Evolutionary conservation across 2,797 vertebrate species (phyloP).

Genomic region (Alca torda): DNA sequence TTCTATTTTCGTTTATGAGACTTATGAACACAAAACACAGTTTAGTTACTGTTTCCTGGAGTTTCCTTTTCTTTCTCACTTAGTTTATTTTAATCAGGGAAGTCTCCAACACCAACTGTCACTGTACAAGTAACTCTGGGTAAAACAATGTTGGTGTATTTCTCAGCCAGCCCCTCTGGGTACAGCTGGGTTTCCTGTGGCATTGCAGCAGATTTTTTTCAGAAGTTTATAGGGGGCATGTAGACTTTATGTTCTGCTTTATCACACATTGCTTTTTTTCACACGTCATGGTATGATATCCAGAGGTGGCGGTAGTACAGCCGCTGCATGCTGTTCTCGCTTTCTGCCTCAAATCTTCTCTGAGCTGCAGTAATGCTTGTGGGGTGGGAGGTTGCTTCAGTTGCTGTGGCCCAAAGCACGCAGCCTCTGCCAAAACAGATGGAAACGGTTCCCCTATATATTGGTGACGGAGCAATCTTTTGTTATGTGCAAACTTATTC

Average conservation of each 20-base stretch:
- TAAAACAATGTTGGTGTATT: conserved; percentile 7
- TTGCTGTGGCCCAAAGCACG: neutral
- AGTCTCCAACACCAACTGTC: neutral
- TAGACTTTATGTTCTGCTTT: neutral
- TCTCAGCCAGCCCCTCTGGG: neutral
- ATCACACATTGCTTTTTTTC: neutral
- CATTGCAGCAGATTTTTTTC: neutral
- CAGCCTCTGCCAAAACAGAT: neutral
- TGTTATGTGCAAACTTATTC: neutral
- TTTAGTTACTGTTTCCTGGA: conserved; percentile 11
- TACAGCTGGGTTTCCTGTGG: conserved; percentile 18
- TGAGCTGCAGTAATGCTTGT: neutral
- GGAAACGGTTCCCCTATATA: neutral
- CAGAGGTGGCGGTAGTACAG: neutral
- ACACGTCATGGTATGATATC: fast-evolving
- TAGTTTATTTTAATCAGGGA: conserved; percentile 41
- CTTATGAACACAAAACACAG: neutral
- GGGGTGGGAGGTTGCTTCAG: neutral
- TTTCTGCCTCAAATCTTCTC: neutral
- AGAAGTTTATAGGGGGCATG: neutral
- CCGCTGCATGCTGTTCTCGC: neutral
- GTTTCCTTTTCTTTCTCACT: conserved; percentile 27
- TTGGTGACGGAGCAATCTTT: no score
- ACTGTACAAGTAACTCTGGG: neutral
- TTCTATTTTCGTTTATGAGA: conserved; percentile 21